Conservation (phyloP, 2,888 invertebrate genomes). For the Xestia sexstrigata region DNA sequence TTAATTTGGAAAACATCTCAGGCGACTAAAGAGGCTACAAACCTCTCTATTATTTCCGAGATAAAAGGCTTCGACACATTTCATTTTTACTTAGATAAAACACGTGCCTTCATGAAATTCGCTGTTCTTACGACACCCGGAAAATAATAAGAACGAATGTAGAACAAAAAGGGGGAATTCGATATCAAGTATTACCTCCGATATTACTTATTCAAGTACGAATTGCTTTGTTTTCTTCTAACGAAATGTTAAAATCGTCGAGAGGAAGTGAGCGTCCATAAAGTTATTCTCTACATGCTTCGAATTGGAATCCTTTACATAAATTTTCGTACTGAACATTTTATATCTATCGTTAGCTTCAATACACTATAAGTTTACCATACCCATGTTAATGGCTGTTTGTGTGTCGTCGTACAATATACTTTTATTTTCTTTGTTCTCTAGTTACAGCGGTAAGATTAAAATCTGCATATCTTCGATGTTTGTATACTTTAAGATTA, state of each 20-base stretch:
- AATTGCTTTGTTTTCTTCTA: slow-evolving; percentile 75
- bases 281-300: slow-evolving; percentile 63
- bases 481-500: slow-evolving; percentile 66
- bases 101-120: slow-evolving; percentile 68
- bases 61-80: slow-evolving; percentile 53
- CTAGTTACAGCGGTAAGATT: slow-evolving; percentile 62
- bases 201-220: slow-evolving; percentile 73
- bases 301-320: slow-evolving; percentile 63
- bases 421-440: slow-evolving; percentile 69
- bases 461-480: slow-evolving; percentile 65
- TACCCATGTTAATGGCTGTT: slow-evolving; percentile 59
- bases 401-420: slow-evolving; percentile 45
- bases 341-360: slow-evolving; percentile 54
- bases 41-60: slow-evolving; percentile 45
- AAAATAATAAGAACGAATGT: slow-evolving; percentile 73
- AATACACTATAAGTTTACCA: slow-evolving; percentile 54
- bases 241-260: slow-evolving; percentile 67
- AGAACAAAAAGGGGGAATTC: slow-evolving; percentile 64
- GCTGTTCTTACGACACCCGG: slow-evolving; percentile 70
- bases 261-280: slow-evolving; percentile 64
- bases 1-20: slow-evolving; percentile 48
- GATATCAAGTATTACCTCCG: slow-evolving; percentile 73
- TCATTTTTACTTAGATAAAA: slow-evolving; percentile 62
- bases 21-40: slow-evolving; percentile 41
- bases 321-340: slow-evolving; percentile 60